These are phyloP conservation scores for Caenorhabditis inopinata DNA, from an alignment of 1,140 invertebrate species.

Conservation along the genomic window DNA sequence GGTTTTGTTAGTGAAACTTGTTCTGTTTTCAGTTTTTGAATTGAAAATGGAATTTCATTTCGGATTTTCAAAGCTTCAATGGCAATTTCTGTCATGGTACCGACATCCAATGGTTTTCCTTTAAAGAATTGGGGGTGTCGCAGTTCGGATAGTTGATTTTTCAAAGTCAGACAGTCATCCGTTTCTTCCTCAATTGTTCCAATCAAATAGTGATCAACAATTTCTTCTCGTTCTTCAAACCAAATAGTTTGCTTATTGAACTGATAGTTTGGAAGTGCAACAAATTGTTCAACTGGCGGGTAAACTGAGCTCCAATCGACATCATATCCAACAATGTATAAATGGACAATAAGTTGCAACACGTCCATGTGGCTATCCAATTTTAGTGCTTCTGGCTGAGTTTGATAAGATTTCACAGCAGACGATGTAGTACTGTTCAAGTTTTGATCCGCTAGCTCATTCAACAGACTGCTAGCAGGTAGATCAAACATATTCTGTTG, in stretches of 20 bases:
- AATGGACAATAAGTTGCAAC: neutral
- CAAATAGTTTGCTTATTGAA: conserved; percentile 35
- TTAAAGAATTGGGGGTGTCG: conserved; percentile 31
- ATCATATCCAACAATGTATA: conserved; percentile 17
- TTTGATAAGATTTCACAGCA: neutral
- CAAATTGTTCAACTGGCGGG: neutral
- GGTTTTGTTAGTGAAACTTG: neutral
- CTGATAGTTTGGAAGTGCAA: conserved; percentile 30
- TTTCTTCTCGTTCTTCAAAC: conserved; percentile 16
- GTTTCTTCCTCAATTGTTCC: conserved; percentile 22
- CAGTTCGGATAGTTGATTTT: conserved; percentile 18
- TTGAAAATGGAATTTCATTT: conserved; percentile 11
- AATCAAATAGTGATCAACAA: conserved; percentile 25
- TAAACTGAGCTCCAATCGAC: conserved; percentile 10
- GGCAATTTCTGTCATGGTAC: neutral
- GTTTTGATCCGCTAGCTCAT: neutral
- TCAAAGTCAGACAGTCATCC: neutral
- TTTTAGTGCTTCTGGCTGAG: neutral
- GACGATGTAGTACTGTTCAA: neutral
- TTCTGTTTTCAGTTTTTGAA: conserved; percentile 1
- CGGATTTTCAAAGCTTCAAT: neutral
- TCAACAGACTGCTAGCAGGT: neutral
- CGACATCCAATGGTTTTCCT: neutral
- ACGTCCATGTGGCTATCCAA: neutral
- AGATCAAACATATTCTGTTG: neutral